Evolutionary conservation across 2,113 vertebrate genomes (phyloP), one percentile per base, ranked within the genome.

Genomic region (Myotis brandtii): DNA sequence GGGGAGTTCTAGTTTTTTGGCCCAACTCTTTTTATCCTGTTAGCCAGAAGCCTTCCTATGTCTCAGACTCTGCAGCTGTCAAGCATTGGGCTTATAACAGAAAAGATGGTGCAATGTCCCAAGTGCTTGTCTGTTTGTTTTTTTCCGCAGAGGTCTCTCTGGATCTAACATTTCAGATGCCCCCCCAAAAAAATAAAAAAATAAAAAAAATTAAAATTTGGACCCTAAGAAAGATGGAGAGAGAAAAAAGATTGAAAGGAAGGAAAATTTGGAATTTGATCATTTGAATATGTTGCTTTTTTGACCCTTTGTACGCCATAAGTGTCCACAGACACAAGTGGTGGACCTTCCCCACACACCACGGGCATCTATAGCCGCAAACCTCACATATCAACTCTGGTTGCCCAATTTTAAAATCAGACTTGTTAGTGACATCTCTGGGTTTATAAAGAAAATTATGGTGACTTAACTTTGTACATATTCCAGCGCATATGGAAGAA

Each of bases 201-300:
- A 52, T 0, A 9, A 20, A 21, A 46, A 6, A 37, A 59, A 17
- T 76, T 89, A 46, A 93, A 72, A 89, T 88, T 59, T 73, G 40
- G 2, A 79, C 81, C 32, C 0, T 73, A 80, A 93, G 43, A 94
- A n/a, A 52, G 76, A 92, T 48, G 5, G 37, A 34, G 12, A 86
- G 23, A 95, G 48, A 75, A 66, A 89, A 91, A 54, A 52, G 89
- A 66, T 8, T 80, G 34, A 67, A 86, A 95, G n/a, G 27, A 84
- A 50, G 56, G 37, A 87, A 88, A 95, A 81, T 23, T 48, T 86
- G 43, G 17, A 73, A 85, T 76, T 92, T 83, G 34, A 56, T 43
- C 69, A 85, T 82, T 95, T 90, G 46, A 84, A 82, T 76, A 52
- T 72, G n/a, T 64, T 70, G 12, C 10, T 9, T 34, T 77, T 94